Evolutionary conservation across 2,888 invertebrate genomes (phyloP).

Genomic region (Zhengitettix transpicula): DNA sequence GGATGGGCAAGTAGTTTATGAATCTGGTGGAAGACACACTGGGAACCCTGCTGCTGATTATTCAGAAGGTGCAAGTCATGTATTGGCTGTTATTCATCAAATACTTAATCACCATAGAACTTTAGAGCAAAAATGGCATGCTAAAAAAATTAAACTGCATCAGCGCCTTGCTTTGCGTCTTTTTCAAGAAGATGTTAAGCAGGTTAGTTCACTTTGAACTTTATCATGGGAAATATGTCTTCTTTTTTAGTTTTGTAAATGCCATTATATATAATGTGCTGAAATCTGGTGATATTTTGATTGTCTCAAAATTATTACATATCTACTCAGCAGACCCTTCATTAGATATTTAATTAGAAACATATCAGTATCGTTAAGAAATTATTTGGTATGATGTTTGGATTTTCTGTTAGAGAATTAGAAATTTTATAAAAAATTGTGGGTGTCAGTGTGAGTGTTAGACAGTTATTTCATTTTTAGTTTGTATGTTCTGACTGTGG

Average conservation of each 20-base stretch:
- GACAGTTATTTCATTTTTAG: too few relatives aligned
- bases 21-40: constrained; percentile 37
- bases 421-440: too few relatives aligned
- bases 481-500: too few relatives aligned
- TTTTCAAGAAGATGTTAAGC: constrained; percentile 95
- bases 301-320: too few relatives aligned
- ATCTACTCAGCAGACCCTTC: too few relatives aligned
- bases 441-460: too few relatives aligned
- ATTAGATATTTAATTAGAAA: too few relatives aligned
- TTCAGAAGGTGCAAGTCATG: constrained; percentile 91
- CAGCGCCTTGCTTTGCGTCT: constrained; percentile 78
- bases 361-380: too few relatives aligned
- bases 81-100: constrained; percentile 89
- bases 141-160: constrained; percentile 86
- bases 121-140: constrained; percentile 87
- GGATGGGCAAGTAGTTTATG: constrained; percentile 28
- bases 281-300: too few relatives aligned
- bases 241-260: not conserved
- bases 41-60: constrained; percentile 89
- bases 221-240: not conserved
- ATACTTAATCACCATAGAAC: constrained; percentile 88
- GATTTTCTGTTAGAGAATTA: too few relatives aligned
- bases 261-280: too few relatives aligned
- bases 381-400: too few relatives aligned
- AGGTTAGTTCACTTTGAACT: constrained; percentile 33